Percentiles rank a stretch among this genome's conserved stretches.
phyloP scores from a whole-genome alignment of 35 echinoderm and acorn worm species.

The Stichopus chloronotus region DNA sequence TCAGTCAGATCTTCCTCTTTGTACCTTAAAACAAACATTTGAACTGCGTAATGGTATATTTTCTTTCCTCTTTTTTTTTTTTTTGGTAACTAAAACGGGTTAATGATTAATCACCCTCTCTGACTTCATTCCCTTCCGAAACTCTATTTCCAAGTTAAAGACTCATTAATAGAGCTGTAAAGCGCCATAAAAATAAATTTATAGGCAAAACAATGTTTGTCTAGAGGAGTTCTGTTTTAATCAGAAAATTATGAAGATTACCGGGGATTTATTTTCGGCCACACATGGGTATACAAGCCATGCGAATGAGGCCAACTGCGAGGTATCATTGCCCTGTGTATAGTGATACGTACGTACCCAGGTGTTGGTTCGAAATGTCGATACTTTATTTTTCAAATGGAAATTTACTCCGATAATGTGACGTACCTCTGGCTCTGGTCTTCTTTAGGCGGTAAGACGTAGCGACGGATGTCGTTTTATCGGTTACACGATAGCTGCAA shows the following conservation, averaged over 20 bases:
- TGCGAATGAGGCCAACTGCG: neutral
- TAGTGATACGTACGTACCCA: neutral
- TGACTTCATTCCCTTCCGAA: neutral
- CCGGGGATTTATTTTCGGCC: neutral
- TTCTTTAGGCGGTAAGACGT: too few species aligned
- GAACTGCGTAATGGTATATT: too few species aligned
- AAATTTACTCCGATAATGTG: neutral
- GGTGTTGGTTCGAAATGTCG: neutral
- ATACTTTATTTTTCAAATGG: neutral
- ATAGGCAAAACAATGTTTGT: neutral
- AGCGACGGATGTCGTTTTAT: neutral
- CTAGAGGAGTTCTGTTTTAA: neutral
- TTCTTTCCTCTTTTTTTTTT: too few species aligned
- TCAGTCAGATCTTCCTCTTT: too few species aligned
- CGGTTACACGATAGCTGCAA: neutral
- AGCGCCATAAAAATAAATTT: neutral
- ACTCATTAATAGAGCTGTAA: neutral
- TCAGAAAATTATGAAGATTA: slow-evolving; percentile 12
- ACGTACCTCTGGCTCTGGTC: neutral
- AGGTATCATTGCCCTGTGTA: neutral
- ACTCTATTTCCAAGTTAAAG: neutral
- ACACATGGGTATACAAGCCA: neutral
- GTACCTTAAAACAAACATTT: too few species aligned
- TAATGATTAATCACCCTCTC: neutral
- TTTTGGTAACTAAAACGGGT: too few species aligned